phyloP scores from a whole-genome alignment of 2,888 invertebrate species.

The Hemithea aestivaria region DNA sequence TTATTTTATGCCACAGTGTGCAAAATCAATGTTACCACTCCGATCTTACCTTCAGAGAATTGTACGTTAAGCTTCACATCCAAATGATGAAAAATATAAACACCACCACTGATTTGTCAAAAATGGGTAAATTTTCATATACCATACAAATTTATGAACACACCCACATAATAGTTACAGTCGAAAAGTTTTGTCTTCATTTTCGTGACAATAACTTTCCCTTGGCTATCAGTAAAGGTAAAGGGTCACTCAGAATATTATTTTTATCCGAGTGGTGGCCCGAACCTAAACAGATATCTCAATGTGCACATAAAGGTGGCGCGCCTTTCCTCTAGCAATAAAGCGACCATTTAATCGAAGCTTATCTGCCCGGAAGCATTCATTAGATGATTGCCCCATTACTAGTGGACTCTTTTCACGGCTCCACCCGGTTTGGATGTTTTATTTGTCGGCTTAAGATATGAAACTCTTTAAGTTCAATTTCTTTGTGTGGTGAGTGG shows the following conservation, averaged over 20 bases:
- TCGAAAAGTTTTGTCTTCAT: too few species aligned
- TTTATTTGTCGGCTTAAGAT: slow-evolving; percentile 38
- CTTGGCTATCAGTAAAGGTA: slow-evolving; percentile 4
- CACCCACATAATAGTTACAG: too few species aligned
- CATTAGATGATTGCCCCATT: slow-evolving; percentile 79
- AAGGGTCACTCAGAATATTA: slow-evolving; percentile 14
- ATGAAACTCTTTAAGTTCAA: slow-evolving; percentile 25
- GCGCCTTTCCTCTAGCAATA: slow-evolving; percentile 75
- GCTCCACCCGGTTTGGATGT: slow-evolving; percentile 43
- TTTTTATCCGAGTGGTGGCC: slow-evolving; percentile 41
- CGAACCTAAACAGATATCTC: slow-evolving; percentile 61
- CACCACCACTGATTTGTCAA: too few species aligned
- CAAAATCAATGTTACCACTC: too few species aligned
- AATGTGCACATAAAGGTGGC: slow-evolving; percentile 71
- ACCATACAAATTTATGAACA: too few species aligned
- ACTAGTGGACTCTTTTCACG: slow-evolving; percentile 65
- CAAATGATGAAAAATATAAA: too few species aligned
- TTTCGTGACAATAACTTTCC: too few species aligned
- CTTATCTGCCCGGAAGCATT: slow-evolving; percentile 78
- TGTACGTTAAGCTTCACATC: too few species aligned
- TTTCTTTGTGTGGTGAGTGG: too few species aligned
- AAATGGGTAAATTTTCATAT: too few species aligned
- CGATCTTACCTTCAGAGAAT: too few species aligned
- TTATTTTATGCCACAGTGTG: too few species aligned
- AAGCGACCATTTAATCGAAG: slow-evolving; percentile 78